Conservation (phyloP, 2,888 invertebrate genomes). For the Tachina fera region DNA sequence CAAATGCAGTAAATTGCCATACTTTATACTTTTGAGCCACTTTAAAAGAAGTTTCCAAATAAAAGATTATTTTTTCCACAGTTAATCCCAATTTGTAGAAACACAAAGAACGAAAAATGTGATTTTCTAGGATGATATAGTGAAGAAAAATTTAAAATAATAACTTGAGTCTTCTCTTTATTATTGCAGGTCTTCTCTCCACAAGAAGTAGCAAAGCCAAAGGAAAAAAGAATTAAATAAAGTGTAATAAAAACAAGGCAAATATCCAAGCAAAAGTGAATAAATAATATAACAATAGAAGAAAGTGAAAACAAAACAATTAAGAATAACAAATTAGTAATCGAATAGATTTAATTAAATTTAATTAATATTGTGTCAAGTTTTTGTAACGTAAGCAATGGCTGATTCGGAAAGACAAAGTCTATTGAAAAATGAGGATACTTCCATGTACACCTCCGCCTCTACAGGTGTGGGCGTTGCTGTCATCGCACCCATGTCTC, state of each 20-base stretch:
- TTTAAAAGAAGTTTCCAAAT: conserved; percentile 38
- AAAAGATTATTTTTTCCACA: neutral
- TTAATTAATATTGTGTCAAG: conserved; percentile 4
- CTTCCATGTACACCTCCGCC: conserved; percentile 77
- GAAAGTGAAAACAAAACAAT: conserved; percentile 48
- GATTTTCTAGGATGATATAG: conserved; percentile 20
- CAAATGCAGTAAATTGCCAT: too few species aligned
- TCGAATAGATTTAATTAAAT: neutral
- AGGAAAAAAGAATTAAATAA: conserved; percentile 30
- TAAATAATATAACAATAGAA: conserved; percentile 29
- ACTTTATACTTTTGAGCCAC: neutral
- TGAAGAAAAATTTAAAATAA: conserved; percentile 17
- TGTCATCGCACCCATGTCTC: neutral
- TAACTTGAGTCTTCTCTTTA: conserved; percentile 27
- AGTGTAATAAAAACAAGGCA: conserved; percentile 49
- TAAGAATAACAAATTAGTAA: conserved; percentile 1
- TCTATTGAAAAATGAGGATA: conserved; percentile 79
- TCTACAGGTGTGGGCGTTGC: conserved; percentile 48
- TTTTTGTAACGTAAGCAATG: conserved; percentile 73
- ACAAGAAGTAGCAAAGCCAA: conserved; percentile 22
- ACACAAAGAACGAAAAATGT: conserved; percentile 45
- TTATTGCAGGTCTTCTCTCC: conserved; percentile 54
- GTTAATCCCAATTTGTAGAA: conserved; percentile 2
- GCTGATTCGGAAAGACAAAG: conserved; percentile 82
- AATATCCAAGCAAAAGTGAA: conserved; percentile 42